Evolutionary conservation across 2,888 invertebrate genomes (phyloP).

Genomic region (Prosopocoilus inquinatus): DNA sequence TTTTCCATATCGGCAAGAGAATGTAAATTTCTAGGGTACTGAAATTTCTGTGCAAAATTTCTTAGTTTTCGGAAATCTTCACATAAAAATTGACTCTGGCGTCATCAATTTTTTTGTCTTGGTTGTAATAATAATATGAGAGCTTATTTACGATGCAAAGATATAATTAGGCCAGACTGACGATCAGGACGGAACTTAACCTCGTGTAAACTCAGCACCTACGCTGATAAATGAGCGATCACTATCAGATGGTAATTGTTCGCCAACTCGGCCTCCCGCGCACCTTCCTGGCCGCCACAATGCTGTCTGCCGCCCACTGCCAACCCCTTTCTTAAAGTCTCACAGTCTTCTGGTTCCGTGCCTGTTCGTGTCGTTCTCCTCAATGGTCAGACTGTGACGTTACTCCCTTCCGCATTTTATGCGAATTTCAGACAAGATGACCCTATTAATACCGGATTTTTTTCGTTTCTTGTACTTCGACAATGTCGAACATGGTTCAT

Average conservation of each 20-base stretch:
- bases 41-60: too few species aligned
- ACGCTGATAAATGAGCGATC: slow-evolving; percentile 27
- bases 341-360: slow-evolving; percentile 8
- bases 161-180: slow-evolving; percentile 2
- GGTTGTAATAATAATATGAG: background rate
- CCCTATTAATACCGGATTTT: slow-evolving; percentile 10
- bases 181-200: slow-evolving; percentile 12
- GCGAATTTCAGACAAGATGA: slow-evolving; percentile 19
- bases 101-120: background rate
- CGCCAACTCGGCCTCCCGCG: slow-evolving; percentile 29
- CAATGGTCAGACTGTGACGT: slow-evolving; percentile 9
- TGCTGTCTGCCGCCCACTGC: slow-evolving; percentile 25
- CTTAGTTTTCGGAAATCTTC: too few species aligned
- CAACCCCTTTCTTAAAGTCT: slow-evolving; percentile 12
- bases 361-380: background rate
- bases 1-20: too few species aligned
- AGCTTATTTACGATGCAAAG: slow-evolving; percentile 3
- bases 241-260: slow-evolving; percentile 29
- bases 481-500: background rate
- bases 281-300: slow-evolving; percentile 31
- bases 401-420: slow-evolving; percentile 16
- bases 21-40: too few species aligned
- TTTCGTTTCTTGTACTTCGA: background rate
- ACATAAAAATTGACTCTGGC: too few species aligned
- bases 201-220: slow-evolving; percentile 18